Percentiles rank a stretch among this genome's conserved stretches.
Evolutionary conservation across 2,888 invertebrate species (phyloP).

Genomic region (Anaspis maculata): DNA sequence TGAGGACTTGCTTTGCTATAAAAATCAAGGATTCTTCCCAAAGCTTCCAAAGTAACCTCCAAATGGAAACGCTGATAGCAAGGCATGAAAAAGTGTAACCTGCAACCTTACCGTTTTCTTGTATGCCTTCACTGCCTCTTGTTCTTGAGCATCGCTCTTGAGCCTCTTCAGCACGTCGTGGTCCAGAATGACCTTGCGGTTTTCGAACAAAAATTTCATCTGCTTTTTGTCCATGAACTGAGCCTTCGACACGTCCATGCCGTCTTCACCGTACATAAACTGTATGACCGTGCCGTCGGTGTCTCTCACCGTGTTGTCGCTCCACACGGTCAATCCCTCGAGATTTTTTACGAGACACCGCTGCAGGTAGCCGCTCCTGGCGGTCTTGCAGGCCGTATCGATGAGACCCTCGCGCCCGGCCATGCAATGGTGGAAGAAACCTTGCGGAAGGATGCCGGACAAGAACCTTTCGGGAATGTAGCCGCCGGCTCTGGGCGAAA

Average conservation of each 20-base stretch:
- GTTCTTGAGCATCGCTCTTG: slow-evolving; percentile 48
- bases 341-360: slow-evolving; percentile 95
- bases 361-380: slow-evolving; percentile 95
- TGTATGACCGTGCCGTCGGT: slow-evolving; percentile 88
- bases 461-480: slow-evolving; percentile 95
- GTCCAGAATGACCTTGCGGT: slow-evolving; percentile 58
- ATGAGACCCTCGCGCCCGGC: slow-evolving; percentile 98
- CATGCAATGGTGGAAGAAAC: slow-evolving; percentile 99
- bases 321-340: slow-evolving; percentile 87
- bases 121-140: slow-evolving; percentile 46
- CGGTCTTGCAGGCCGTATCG: slow-evolving; percentile 99
- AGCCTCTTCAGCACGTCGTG: slow-evolving; percentile 50
- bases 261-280: slow-evolving; percentile 91
- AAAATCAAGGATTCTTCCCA: too few species aligned
- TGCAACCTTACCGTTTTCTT: slow-evolving; percentile 52
- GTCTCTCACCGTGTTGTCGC: slow-evolving; percentile 94
- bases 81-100: too few species aligned
- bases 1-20: too few species aligned
- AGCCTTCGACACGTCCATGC: slow-evolving; percentile 79
- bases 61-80: too few species aligned
- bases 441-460: slow-evolving; percentile 97
- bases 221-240: slow-evolving; percentile 73
- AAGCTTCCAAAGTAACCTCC: too few species aligned
- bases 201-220: slow-evolving; percentile 74
- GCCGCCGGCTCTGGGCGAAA: slow-evolving; percentile 87